Evolutionary conservation across 2,797 vertebrate genomes (phyloP).

Genomic region (Prionace glauca): DNA sequence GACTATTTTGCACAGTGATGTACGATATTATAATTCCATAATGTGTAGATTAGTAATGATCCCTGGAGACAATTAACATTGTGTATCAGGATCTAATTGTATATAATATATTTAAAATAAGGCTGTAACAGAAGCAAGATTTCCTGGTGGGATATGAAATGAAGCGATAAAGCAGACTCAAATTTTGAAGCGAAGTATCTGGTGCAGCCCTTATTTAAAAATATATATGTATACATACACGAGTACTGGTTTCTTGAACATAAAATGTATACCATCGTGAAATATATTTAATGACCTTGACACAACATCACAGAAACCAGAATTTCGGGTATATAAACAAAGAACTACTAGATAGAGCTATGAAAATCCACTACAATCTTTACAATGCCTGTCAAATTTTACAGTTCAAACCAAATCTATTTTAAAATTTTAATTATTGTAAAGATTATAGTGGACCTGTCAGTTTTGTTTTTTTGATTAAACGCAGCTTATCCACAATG

Average conservation of each 20-base stretch:
- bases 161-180: not conserved
- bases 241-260: not conserved
- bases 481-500: not conserved
- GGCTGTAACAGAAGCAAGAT: not conserved
- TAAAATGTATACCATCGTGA: not conserved
- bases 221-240: not conserved
- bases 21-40: not conserved
- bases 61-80: not conserved
- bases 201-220: not conserved
- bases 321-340: not conserved
- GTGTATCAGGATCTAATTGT: not conserved
- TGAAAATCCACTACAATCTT: not conserved
- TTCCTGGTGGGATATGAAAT: not conserved
- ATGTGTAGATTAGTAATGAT: not conserved
- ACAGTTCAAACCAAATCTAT: not conserved
- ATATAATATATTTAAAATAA: constrained; percentile 32
- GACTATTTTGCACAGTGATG: not conserved
- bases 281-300: not conserved
- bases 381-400: not conserved
- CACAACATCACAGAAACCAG: not conserved
- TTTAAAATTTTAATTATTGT: not conserved
- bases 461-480: not conserved
- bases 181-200: not conserved
- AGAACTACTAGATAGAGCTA: not conserved
- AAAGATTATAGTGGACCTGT: not conserved